Evolutionary conservation across 2,797 vertebrate genomes (phyloP), one percentile per base, ranked within the genome.

Genomic region (Chaetophractus vellerosus): DNA sequence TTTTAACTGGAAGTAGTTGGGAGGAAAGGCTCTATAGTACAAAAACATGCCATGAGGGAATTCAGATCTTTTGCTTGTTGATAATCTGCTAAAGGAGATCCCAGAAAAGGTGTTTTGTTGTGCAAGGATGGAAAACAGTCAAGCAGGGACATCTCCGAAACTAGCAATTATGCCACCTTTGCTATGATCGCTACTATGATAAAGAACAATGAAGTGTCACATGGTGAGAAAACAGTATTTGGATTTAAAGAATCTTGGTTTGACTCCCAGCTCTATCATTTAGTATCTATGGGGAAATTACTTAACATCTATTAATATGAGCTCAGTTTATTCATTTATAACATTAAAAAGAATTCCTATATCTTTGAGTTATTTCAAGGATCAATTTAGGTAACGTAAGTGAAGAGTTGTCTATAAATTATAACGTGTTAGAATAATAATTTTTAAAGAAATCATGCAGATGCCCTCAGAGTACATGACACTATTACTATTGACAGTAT

Each of bases 101-200:
- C 57, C 6, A 16, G 68, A 10, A 88, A 91, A 80, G 48, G 69
- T 78, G 68, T 87, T 96, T 86, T 93, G 28, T 90, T 88, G 93
- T 81, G 12, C 14, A 90, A 90, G 50, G 59, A 81, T 86, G 75
- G 69, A 90, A 76, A 87, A 36, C 41, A 90, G 45, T 33, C 31
- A 33, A 52, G 66, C 12, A 57, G 38, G 59, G n/a, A 12, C 48
- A 68, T 85, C 72, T 63, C 75, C 23, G 81, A 55, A 83, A 81
- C 72, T 2, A 81, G 72, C 24, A 83, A 85, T 41, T 52, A 69
- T 38, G 41, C 31, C 68, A 26, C 28, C 50, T 76, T 1, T 55
- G 38, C 48, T 75, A 9, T 75, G 55, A 79, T 76, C 41, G 23
- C 38, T 28, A 55, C 24, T 81, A 78, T 78, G 50, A 63, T 87